These are phyloP conservation scores for Danio aesculapii DNA, from an alignment of 2,797 vertebrate species.

Conservation along the genomic window DNA sequence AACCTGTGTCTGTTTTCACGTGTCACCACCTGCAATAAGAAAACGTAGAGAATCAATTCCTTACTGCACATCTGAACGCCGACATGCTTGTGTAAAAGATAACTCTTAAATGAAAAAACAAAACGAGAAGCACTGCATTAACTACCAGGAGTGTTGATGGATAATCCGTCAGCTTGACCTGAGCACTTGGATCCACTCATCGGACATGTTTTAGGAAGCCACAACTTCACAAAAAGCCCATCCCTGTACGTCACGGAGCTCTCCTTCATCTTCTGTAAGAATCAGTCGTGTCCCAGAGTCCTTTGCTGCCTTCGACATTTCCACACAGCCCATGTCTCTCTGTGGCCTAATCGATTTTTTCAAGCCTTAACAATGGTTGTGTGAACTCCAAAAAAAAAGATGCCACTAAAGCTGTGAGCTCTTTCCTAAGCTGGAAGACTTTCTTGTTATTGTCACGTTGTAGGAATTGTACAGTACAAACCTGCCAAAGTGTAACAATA, in stretches of 20 bases:
- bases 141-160: conserved; percentile 67
- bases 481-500: conserved; percentile 95
- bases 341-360: conserved; percentile 72
- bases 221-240: conserved; percentile 41
- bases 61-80: conserved; percentile 55
- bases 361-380: conserved; percentile 92
- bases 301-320: conserved; percentile 69
- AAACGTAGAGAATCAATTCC: conserved; percentile 51
- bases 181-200: conserved; percentile 86
- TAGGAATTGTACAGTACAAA: conserved; percentile 88
- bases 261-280: conserved; percentile 47
- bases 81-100: conserved; percentile 53
- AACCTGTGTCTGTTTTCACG: conserved; percentile 46
- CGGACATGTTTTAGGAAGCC: conserved; percentile 67
- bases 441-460: conserved; percentile 82
- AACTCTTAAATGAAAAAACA: conserved; percentile 51
- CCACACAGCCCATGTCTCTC: conserved; percentile 53
- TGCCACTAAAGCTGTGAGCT: conserved; percentile 94
- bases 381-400: conserved; percentile 85
- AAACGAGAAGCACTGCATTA: conserved; percentile 68
- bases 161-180: conserved; percentile 73
- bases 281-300: conserved; percentile 42
- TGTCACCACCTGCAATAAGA: conserved; percentile 63
- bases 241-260: conserved; percentile 38
- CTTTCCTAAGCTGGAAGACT: conserved; percentile 89